A percentile compares a stretch with the other conserved stretches of the same genome.
Evolutionary conservation across 1,140 invertebrate species (phyloP).

Genomic region (Brachionus plicatilis): DNA sequence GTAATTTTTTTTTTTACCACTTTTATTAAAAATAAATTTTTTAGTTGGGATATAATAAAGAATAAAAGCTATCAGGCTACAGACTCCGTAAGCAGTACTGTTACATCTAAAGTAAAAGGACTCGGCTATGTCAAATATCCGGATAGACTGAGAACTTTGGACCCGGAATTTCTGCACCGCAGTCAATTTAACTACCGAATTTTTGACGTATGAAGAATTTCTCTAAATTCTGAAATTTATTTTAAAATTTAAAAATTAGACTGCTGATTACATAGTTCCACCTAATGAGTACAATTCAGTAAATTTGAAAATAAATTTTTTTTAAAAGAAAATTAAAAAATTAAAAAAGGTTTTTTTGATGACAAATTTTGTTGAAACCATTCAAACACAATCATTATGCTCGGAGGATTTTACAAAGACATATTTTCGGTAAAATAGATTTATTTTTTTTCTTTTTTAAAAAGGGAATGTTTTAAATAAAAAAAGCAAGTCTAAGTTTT

Average conservation of each 20-base stretch:
- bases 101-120: conserved; percentile 61
- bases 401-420: conserved; percentile 51
- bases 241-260: conserved; percentile 48
- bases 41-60: conserved; percentile 55
- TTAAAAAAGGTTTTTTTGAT: conserved; percentile 58
- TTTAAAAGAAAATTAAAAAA: background rate
- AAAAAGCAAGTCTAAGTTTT: no score
- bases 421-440: background rate
- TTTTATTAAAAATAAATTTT: background rate
- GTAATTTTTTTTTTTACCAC: background rate
- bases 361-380: conserved; percentile 60
- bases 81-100: conserved; percentile 55
- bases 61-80: conserved; percentile 60
- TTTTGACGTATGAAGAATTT: background rate
- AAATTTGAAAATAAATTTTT: background rate
- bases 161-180: conserved; percentile 36
- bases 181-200: conserved; percentile 42
- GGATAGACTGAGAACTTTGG: background rate
- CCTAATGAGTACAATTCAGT: conserved; percentile 59
- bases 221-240: background rate
- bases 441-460: background rate
- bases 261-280: conserved; percentile 60
- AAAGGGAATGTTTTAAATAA: no score
- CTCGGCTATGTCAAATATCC: conserved; percentile 44
- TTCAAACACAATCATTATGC: conserved; percentile 56